A percentile compares a stretch with the other conserved stretches of the same genome.
Conservation (phyloP, 2,113 vertebrate genomes). For the Grus americana region DNA sequence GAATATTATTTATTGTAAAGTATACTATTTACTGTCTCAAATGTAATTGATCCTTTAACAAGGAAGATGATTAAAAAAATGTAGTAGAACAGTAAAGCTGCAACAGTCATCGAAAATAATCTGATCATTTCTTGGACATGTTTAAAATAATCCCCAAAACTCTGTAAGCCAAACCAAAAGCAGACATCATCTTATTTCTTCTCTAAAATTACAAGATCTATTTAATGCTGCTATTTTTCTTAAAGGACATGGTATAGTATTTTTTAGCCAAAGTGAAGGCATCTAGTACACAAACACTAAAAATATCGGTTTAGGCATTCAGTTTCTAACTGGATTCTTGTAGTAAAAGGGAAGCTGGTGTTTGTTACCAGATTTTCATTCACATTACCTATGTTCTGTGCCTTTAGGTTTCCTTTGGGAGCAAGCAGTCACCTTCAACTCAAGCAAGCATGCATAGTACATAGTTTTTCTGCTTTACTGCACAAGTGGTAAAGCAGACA, state of each 20-base stretch:
- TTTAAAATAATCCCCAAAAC: conserved; percentile 35
- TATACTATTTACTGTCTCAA: conserved; percentile 61
- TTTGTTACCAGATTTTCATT: conserved; percentile 15
- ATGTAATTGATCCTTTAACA: conserved; percentile 52
- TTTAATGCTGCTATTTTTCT: conserved; percentile 52
- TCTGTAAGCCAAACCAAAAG: neutral
- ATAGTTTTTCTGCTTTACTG: conserved; percentile 19
- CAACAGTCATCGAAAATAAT: conserved; percentile 6
- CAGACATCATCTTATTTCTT: conserved; percentile 30
- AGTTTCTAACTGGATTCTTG: conserved; percentile 35
- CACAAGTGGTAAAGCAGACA: conserved; percentile 23
- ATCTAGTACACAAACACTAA: conserved; percentile 32
- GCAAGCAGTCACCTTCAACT: conserved; percentile 12
- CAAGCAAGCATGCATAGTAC: neutral
- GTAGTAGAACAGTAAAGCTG: conserved; percentile 17
- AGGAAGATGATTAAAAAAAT: conserved; percentile 27
- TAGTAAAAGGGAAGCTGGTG: conserved; percentile 38
- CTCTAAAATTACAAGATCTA: conserved; percentile 35
- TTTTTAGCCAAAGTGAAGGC: conserved; percentile 46
- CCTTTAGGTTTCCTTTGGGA: conserved; percentile 62
- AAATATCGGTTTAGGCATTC: conserved; percentile 24
- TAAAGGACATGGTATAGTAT: conserved; percentile 3
- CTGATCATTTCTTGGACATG: conserved; percentile 34
- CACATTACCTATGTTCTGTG: conserved; percentile 20
- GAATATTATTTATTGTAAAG: conserved; percentile 70